phyloP scores from a whole-genome alignment of 2,888 invertebrate genomes.

The Argynnis bischoffii region DNA sequence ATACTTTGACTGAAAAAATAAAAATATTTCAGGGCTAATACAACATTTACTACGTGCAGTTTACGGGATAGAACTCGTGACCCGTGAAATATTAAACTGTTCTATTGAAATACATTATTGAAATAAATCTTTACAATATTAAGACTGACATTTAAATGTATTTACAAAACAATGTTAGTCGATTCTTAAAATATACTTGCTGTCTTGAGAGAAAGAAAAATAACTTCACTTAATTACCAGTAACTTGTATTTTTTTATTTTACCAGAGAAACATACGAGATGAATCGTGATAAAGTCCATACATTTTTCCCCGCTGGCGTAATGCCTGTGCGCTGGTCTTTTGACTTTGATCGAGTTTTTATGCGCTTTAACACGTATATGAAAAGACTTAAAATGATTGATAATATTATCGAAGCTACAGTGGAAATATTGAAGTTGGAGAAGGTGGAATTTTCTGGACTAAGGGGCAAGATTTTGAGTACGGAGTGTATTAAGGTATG shows the following conservation, averaged over 20 bases:
- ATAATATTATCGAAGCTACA: slow-evolving; percentile 88
- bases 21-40: too few relatives aligned
- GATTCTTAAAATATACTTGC: background rate
- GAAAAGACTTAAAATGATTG: slow-evolving; percentile 84
- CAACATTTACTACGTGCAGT: too few relatives aligned
- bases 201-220: too few relatives aligned
- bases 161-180: too few relatives aligned
- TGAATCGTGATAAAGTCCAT: slow-evolving; percentile 79
- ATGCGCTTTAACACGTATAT: slow-evolving; percentile 85
- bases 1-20: too few relatives aligned
- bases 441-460: slow-evolving; percentile 90
- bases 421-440: slow-evolving; percentile 93
- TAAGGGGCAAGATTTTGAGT: slow-evolving; percentile 84
- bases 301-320: slow-evolving; percentile 79
- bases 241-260: slow-evolving; percentile 16
- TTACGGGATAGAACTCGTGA: too few relatives aligned
- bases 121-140: too few relatives aligned
- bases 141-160: too few relatives aligned
- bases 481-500: slow-evolving; percentile 73
- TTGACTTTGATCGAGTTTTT: slow-evolving; percentile 88
- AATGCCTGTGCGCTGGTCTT: slow-evolving; percentile 87
- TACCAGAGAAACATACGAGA: slow-evolving; percentile 74
- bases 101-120: background rate
- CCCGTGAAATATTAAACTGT: background rate
- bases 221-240: background rate